A percentile compares a stretch with the other conserved stretches of the same genome.
phyloP scores from a whole-genome alignment of 2,888 invertebrate species.

The Ferrisia virgata region DNA sequence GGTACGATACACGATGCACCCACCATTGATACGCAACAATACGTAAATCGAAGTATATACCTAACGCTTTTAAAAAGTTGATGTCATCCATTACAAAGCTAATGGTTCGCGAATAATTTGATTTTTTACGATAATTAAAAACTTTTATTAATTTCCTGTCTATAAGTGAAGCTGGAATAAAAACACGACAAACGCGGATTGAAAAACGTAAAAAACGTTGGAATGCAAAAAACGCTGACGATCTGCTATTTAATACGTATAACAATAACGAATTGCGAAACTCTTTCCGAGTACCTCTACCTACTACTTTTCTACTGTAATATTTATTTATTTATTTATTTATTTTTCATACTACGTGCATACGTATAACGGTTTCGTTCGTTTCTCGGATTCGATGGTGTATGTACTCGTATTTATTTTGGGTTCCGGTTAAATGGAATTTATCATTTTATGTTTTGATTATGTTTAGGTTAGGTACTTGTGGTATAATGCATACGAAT shows the following conservation, averaged over 20 bases:
- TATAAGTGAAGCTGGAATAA: neutral
- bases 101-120: constrained; percentile 23
- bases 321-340: neutral
- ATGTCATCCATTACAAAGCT: neutral
- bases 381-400: too few relatives aligned
- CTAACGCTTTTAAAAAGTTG: neutral
- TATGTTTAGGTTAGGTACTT: too few relatives aligned
- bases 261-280: constrained; percentile 10
- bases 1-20: too few relatives aligned
- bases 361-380: too few relatives aligned
- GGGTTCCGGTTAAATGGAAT: constrained; percentile 5
- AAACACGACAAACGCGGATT: constrained; percentile 6
- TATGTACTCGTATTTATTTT: too few relatives aligned
- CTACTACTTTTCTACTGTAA: neutral
- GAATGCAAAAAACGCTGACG: constrained; percentile 13
- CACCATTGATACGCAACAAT: neutral
- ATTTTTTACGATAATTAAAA: constrained; percentile 28
- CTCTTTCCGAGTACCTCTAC: neutral
- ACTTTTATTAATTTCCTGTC: constrained; percentile 19
- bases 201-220: neutral
- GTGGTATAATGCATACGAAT: too few relatives aligned
- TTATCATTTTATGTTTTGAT: constrained; percentile 12
- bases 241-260: neutral
- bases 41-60: neutral
- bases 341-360: too few relatives aligned